phyloP scores from a whole-genome alignment of 2,113 vertebrate genomes.

The Electrona antarctica region DNA sequence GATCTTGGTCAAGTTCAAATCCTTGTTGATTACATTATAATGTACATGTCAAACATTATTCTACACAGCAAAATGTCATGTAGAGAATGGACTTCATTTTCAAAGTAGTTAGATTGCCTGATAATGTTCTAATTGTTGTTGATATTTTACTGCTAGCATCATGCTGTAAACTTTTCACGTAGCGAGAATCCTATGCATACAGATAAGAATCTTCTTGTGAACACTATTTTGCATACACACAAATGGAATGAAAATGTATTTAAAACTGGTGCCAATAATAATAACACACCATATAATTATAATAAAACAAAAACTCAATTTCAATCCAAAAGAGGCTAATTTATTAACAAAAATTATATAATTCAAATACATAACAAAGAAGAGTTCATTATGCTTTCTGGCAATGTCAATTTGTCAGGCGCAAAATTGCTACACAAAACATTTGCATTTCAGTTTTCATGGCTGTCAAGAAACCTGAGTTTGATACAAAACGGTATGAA shows the following conservation, averaged over 20 bases:
- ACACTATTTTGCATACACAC: no score
- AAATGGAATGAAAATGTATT: neutral
- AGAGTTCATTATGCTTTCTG: conserved; percentile 39
- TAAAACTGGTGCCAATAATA: neutral
- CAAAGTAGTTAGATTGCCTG: no score
- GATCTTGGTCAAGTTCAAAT: no score
- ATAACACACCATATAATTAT: neutral
- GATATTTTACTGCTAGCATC: no score
- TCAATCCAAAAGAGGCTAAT: conserved; percentile 38
- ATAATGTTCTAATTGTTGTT: no score
- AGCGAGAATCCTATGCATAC: no score
- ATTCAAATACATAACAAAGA: conserved; percentile 63
- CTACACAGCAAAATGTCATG: no score
- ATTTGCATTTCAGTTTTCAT: conserved; percentile 44
- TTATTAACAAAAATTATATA: conserved; percentile 67
- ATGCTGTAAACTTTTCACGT: no score
- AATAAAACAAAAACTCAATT: neutral
- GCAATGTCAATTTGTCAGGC: conserved; percentile 30
- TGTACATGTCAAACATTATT: no score
- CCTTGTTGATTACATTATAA: no score
- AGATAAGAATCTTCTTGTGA: no score
- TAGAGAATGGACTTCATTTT: no score
- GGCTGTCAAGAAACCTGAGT: conserved; percentile 56
- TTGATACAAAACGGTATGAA: conserved; percentile 65
- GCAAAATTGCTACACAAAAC: conserved; percentile 38